phyloP scores from a whole-genome alignment of 2,113 vertebrate genomes.

The Bungarus multicinctus region DNA sequence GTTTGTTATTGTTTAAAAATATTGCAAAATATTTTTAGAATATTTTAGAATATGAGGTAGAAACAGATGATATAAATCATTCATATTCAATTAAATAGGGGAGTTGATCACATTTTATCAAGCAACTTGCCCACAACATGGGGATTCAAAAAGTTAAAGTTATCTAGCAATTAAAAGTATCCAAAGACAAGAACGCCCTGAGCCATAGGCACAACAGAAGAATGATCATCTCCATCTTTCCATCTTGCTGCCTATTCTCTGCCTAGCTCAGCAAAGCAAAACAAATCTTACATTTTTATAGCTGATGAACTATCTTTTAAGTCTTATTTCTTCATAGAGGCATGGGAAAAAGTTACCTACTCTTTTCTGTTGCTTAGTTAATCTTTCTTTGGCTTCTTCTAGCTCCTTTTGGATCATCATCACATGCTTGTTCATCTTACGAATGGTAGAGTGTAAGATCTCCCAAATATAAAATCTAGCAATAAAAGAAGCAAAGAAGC shows the following conservation, averaged over 20 bases:
- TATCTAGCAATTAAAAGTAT: background rate
- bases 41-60: background rate
- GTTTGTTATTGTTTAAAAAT: background rate
- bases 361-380: slow-evolving; percentile 91
- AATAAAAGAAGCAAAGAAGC: background rate
- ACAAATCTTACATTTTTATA: background rate
- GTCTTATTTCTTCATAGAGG: background rate
- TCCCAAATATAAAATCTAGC: slow-evolving; percentile 94
- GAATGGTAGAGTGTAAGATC: slow-evolving; percentile 95
- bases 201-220: background rate
- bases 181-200: background rate
- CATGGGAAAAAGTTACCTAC: slow-evolving; percentile 53
- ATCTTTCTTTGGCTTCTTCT: slow-evolving; percentile 91
- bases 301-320: background rate
- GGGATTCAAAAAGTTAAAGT: background rate
- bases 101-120: background rate
- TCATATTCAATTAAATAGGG: background rate
- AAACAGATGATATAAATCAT: background rate
- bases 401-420: slow-evolving; percentile 96
- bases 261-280: background rate
- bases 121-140: background rate
- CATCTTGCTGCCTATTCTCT: no score
- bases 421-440: slow-evolving; percentile 99
- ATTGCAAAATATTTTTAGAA: no score
- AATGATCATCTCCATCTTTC: background rate